phyloP scores from a whole-genome alignment of 2,797 vertebrate genomes.

The Cryptoblepharus egeriae region DNA sequence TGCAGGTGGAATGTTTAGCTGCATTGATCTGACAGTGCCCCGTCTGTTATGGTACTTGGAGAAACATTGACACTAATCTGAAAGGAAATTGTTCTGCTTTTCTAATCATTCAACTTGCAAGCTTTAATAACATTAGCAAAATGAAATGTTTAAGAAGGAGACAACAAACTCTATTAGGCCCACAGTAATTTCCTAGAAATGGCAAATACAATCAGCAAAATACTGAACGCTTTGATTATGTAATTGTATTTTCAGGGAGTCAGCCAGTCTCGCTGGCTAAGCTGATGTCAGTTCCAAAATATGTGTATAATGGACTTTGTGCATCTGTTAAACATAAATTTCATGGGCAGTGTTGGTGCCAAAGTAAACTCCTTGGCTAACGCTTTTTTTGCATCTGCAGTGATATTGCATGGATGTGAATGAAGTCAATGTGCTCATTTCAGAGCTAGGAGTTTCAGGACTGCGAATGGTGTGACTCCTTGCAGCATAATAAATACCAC shows the following conservation, averaged over 20 bases:
- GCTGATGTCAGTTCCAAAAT: conserved; percentile 69
- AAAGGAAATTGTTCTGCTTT: conserved; percentile 73
- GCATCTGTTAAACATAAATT: conserved; percentile 70
- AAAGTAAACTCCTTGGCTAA: conserved; percentile 67
- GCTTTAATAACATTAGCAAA: conserved; percentile 63
- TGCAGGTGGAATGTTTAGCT: conserved; percentile 72
- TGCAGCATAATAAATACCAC: background rate
- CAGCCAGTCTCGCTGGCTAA: conserved; percentile 52
- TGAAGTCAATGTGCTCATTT: conserved; percentile 13
- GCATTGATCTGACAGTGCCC: conserved; percentile 63
- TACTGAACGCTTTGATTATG: conserved; percentile 62
- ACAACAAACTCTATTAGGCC: conserved; percentile 45
- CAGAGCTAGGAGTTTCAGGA: background rate
- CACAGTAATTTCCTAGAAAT: conserved; percentile 70
- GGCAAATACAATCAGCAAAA: conserved; percentile 71
- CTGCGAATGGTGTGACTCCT: background rate
- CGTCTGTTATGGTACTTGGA: conserved; percentile 58
- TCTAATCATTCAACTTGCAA: conserved; percentile 63
- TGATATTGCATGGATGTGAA: conserved; percentile 49
- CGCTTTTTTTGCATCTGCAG: conserved; percentile 53
- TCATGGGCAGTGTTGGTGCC: conserved; percentile 62
- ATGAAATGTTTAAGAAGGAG: conserved; percentile 51
- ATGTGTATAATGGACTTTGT: conserved; percentile 58
- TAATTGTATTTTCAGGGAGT: conserved; percentile 69
- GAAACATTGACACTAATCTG: conserved; percentile 63